These are phyloP conservation scores for Indicator maculatus DNA, from an alignment of 2,113 vertebrate species.

Conservation along the genomic window DNA sequence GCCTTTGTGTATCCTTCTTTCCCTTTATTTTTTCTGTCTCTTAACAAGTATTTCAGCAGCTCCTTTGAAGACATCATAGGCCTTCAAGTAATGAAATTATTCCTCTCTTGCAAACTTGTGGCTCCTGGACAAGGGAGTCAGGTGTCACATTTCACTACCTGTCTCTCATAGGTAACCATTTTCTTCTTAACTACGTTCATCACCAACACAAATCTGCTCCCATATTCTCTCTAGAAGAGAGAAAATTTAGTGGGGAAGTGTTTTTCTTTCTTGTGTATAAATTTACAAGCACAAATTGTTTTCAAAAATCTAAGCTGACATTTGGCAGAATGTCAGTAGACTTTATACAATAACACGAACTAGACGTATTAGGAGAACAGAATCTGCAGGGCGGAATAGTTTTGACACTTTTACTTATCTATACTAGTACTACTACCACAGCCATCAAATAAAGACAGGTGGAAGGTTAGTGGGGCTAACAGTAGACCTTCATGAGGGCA, in stretches of 20 bases:
- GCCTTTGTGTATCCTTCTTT: slow-evolving; percentile 15
- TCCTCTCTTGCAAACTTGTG: not conserved
- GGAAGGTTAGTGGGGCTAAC: not conserved
- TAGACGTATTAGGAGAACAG: slow-evolving; percentile 49
- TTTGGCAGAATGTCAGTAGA: slow-evolving; percentile 53
- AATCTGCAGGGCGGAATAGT: slow-evolving; percentile 55
- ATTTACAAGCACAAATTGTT: not conserved
- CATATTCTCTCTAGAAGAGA: not conserved
- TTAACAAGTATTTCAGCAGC: not conserved
- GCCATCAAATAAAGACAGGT: slow-evolving; percentile 45
- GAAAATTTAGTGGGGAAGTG: not conserved
- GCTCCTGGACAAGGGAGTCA: not conserved
- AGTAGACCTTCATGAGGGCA: not conserved
- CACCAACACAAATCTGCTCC: not conserved
- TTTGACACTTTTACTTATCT: slow-evolving; percentile 36
- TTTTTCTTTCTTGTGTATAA: not conserved
- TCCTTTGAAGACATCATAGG: not conserved
- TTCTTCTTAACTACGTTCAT: not conserved
- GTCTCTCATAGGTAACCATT: not conserved
- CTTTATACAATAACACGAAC: slow-evolving; percentile 38
- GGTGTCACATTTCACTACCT: not conserved
- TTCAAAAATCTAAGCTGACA: slow-evolving; percentile 12
- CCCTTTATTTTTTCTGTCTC: slow-evolving; percentile 2
- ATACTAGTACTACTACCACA: not conserved
- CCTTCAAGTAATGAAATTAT: not conserved